Base-by-base conservation (phyloP, 2,113 vertebrate genomes). In the Leuciscus idus region DNA sequence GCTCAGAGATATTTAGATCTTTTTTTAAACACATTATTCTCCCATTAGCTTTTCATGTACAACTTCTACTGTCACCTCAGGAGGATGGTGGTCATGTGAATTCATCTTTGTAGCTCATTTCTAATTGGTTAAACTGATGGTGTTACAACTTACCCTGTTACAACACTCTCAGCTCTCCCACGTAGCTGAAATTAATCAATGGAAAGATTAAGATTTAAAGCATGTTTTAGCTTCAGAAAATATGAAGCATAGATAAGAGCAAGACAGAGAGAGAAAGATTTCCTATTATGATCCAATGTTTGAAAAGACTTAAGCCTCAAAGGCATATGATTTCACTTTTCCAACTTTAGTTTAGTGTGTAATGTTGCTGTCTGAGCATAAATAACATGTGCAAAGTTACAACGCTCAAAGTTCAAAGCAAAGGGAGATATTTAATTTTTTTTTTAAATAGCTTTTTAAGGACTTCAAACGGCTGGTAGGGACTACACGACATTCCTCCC, bases 91-190 rank as follows among this genome's bases (percentile, higher is more conserved):
- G 46, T 28, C n/a, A 19, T 52, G 4, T 52, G 11, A 76, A 13
- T 52, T 48, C 11, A 28, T 13, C 39, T 23, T 4, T n/a, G 19
- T 26, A 74, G 39, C 36, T 50, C 12, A 76, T 76, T 76, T 76
- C 73, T 76, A 30, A 76, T 76, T 76, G 73, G 46, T 76, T 76
- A 48, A 76, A 76, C 46, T 19, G 43, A 76, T 50, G 73, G 6
- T 4, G 46, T 52, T 73, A 36, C 9, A 75, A 50, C 43, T 75
- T 43, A 75, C 13, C 9, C 46, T 74, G 23, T 6, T 46, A 43
- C 46, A 48, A 50, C 73, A 50, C 13, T 19, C 66, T 15, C 19
- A 19, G 66, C 66, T 70, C 19, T 36, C 33, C 3, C 17, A 33
- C n/a, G 26, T 17, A 19, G 36, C 6, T 1, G n/a, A 66, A 66